phyloP scores from a whole-genome alignment of 2,113 vertebrate genomes.

The Merops nubicus region DNA sequence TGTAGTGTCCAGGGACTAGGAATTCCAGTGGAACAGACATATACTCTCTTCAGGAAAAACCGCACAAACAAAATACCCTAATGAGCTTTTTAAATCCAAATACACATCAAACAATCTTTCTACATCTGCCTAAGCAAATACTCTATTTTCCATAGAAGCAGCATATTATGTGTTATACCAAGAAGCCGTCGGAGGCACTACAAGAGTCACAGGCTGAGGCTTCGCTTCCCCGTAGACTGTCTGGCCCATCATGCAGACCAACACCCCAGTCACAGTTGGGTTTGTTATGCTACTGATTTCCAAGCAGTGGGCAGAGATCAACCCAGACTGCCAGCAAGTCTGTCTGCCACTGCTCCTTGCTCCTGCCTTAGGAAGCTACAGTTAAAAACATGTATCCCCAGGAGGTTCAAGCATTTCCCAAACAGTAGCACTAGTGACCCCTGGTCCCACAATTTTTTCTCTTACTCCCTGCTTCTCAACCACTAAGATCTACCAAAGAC shows the following conservation, averaged over 20 bases:
- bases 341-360: neutral
- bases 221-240: neutral
- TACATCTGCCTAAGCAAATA: neutral
- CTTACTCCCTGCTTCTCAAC: neutral
- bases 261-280: neutral
- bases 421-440: neutral
- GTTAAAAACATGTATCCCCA: neutral
- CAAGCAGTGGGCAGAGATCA: neutral
- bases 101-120: neutral
- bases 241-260: neutral
- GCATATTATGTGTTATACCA: rapidly evolving
- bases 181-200: neutral
- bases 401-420: neutral
- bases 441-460: neutral
- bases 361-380: neutral
- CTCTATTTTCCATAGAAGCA: neutral
- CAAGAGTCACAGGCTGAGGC: neutral
- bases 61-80: neutral
- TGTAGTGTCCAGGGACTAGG: neutral
- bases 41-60: neutral
- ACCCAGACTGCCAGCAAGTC: neutral
- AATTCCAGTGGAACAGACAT: neutral
- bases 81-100: neutral
- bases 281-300: neutral
- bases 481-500: neutral